phyloP scores from a whole-genome alignment of 2,888 invertebrate species.

The Rhamnusium bicolor region DNA sequence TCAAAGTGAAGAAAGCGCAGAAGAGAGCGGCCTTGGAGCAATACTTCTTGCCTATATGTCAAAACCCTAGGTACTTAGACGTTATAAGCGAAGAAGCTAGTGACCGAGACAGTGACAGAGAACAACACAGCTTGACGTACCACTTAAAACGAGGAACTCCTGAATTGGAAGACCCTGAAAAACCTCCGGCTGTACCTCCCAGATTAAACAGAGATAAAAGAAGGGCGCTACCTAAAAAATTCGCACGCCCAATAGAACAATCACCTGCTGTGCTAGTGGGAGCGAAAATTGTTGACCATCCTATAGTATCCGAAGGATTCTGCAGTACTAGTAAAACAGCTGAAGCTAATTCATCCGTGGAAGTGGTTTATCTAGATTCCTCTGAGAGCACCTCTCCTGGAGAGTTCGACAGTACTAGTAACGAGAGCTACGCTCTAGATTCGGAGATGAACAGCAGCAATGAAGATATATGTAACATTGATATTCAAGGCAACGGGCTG shows the following conservation, averaged over 20 bases:
- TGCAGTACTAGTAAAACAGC: constrained; percentile 70
- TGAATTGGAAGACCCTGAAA: constrained; percentile 50
- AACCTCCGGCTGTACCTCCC: constrained; percentile 40
- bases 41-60: constrained; percentile 74
- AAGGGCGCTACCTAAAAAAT: constrained; percentile 28
- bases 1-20: constrained; percentile 71
- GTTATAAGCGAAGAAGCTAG: constrained; percentile 86
- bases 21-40: constrained; percentile 74
- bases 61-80: constrained; percentile 80
- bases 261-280: constrained; percentile 73
- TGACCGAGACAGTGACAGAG: constrained; percentile 74
- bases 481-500: constrained; percentile 3
- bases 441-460: constrained; percentile 30
- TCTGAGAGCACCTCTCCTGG: constrained; percentile 45
- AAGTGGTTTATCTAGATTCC: constrained; percentile 78
- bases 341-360: constrained; percentile 71
- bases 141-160: constrained; percentile 61
- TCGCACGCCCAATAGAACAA: constrained; percentile 46
- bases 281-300: constrained; percentile 72
- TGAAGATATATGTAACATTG: constrained; percentile 36
- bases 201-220: constrained; percentile 36
- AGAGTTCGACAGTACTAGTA: constrained; percentile 42
- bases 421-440: constrained; percentile 41
- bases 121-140: constrained; percentile 59
- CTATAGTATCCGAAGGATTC: constrained; percentile 72